Evolutionary conservation across 2,113 vertebrate species (phyloP).

Genomic region (Rostratula benghalensis): DNA sequence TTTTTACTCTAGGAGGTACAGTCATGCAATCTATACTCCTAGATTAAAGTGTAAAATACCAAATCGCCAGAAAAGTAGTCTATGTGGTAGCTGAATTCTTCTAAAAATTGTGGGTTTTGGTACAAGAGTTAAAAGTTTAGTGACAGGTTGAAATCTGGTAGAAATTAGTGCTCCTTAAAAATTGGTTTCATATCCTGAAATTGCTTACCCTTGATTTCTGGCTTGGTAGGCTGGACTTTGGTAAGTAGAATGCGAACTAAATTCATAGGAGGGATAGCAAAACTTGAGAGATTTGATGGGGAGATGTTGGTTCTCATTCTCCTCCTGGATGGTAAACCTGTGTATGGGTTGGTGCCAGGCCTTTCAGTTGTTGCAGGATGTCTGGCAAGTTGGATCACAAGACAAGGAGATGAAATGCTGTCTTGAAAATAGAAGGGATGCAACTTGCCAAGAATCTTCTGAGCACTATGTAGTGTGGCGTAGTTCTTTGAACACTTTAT

Average conservation of each 20-base stretch:
- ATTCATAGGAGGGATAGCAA: background rate
- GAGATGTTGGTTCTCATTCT: fast-evolving
- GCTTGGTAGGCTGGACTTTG: background rate
- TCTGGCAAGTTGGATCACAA: background rate
- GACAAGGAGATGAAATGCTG: background rate
- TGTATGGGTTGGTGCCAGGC: background rate
- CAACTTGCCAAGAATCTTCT: background rate
- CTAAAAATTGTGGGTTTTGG: conserved; percentile 17
- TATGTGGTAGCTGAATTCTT: background rate
- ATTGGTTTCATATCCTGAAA: background rate
- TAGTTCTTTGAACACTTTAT: background rate
- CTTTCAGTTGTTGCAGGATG: background rate
- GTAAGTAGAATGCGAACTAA: background rate
- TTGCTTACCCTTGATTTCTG: background rate
- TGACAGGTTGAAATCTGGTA: background rate
- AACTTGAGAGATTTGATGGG: background rate
- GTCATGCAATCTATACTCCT: background rate
- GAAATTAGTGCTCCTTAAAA: background rate
- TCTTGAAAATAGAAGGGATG: background rate
- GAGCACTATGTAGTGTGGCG: background rate
- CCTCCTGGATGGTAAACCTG: background rate
- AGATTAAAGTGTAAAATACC: conserved; percentile 36
- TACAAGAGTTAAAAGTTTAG: background rate
- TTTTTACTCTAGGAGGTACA: conserved; percentile 47
- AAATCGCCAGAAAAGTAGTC: background rate